Conservation (phyloP, 2,797 vertebrate genomes). For the Dallia pectoralis region DNA sequence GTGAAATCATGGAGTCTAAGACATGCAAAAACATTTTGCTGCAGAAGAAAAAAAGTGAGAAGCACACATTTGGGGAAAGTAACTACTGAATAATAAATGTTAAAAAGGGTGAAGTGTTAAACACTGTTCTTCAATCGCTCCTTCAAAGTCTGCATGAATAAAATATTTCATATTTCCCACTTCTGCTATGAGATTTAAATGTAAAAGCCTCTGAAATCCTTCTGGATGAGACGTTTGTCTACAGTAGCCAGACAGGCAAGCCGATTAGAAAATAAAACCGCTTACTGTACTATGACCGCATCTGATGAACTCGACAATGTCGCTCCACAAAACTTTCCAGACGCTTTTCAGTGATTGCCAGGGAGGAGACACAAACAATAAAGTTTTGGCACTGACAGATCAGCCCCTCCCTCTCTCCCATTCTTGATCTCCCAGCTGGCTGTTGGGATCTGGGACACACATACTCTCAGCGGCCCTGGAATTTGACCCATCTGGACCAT, state of each 20-base stretch:
- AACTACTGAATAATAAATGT: background rate
- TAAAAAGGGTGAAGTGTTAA: background rate
- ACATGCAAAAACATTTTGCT: background rate
- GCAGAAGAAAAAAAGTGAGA: background rate
- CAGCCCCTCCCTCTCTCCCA: background rate
- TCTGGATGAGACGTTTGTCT: background rate
- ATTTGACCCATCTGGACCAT: background rate
- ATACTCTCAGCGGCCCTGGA: background rate
- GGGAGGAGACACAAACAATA: background rate
- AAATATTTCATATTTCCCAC: background rate
- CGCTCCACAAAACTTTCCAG: conserved; percentile 25
- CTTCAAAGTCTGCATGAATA: background rate
- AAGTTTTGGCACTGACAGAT: background rate
- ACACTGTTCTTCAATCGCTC: background rate
- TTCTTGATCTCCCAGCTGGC: conserved; percentile 11
- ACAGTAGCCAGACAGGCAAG: background rate
- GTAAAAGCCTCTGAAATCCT: background rate
- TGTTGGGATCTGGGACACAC: background rate
- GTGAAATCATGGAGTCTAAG: background rate
- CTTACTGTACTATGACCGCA: background rate
- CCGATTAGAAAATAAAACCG: background rate
- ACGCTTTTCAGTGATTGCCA: background rate
- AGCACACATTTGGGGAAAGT: background rate
- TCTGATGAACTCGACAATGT: background rate
- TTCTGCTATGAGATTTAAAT: conserved; percentile 2